Conservation (phyloP, 2,888 invertebrate species). For the Aromia moschata region DNA sequence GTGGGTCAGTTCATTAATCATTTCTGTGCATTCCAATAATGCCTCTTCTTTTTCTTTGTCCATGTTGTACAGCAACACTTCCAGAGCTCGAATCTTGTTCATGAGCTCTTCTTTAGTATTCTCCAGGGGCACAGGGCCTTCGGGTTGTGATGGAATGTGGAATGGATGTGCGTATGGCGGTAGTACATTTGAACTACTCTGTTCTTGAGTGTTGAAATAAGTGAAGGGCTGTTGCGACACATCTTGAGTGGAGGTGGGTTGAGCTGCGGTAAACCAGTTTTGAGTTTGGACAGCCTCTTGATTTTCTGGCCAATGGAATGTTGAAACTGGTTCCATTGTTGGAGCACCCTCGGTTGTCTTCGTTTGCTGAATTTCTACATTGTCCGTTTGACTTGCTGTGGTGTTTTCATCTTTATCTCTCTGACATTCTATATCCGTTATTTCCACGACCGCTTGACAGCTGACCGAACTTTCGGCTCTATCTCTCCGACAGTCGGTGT, state of each 20-base stretch:
- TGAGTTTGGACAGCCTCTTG: constrained; percentile 24
- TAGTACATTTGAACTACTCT: not conserved
- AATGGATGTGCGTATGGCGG: not conserved
- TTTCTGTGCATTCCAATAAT: constrained; percentile 56
- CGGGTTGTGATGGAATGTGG: constrained; percentile 18
- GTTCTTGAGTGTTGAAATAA: not conserved
- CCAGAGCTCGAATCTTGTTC: constrained; percentile 59
- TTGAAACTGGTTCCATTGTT: constrained; percentile 32
- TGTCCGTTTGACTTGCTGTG: constrained; percentile 32
- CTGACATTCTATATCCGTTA: not conserved
- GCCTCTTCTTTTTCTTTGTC: constrained; percentile 61
- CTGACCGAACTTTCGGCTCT: not conserved
- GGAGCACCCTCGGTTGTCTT: constrained; percentile 2
- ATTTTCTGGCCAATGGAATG: constrained; percentile 46
- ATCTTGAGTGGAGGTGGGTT: not conserved
- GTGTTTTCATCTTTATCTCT: constrained; percentile 7
- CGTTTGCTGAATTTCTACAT: not conserved
- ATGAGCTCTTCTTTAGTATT: constrained; percentile 54
- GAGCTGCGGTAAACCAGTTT: constrained; percentile 1
- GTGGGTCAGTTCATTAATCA: constrained; percentile 57
- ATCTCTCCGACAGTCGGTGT: not conserved
- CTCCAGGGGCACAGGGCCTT: constrained; percentile 35
- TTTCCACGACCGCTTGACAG: not conserved
- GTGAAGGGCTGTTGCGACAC: no score
- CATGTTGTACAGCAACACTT: constrained; percentile 59